These are phyloP conservation scores for Pinna nobilis DNA, from an alignment of 1,140 invertebrate genomes.

Conservation along the genomic window DNA sequence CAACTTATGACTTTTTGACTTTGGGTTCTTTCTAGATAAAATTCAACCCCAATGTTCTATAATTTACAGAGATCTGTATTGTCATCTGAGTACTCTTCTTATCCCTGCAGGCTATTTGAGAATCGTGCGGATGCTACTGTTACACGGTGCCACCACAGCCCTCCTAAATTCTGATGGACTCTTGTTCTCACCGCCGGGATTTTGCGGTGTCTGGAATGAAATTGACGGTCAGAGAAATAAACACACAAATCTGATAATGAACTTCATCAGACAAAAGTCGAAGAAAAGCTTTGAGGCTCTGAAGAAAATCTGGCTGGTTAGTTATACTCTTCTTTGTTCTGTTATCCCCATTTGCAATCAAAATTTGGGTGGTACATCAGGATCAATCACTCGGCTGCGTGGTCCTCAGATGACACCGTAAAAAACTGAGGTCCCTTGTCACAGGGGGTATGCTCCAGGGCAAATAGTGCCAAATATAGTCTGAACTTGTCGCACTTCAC, in stretches of 20 bases:
- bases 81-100: neutral
- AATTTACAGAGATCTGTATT: too few relatives aligned
- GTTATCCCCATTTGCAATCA: neutral
- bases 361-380: too few relatives aligned
- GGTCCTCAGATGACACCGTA: too few relatives aligned
- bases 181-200: constrained; percentile 59
- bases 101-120: constrained; percentile 58
- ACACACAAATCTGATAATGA: constrained; percentile 60
- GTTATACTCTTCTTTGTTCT: neutral
- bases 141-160: constrained; percentile 62
- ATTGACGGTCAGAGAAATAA: constrained; percentile 55
- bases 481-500: too few relatives aligned
- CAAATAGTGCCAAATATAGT: too few relatives aligned
- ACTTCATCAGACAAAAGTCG: constrained; percentile 52
- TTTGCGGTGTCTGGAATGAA: constrained; percentile 60
- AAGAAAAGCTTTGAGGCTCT: constrained; percentile 52
- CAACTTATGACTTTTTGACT: too few relatives aligned
- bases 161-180: constrained; percentile 53
- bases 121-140: constrained; percentile 57
- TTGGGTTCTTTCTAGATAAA: too few relatives aligned
- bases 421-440: too few relatives aligned
- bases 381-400: too few relatives aligned
- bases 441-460: too few relatives aligned
- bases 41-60: too few relatives aligned
- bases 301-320: constrained; percentile 61